Percentiles rank a stretch among this genome's conserved stretches.
These are phyloP conservation scores for Zapus hudsonius DNA, from an alignment of 2,113 vertebrate genomes.

Conservation along the genomic window DNA sequence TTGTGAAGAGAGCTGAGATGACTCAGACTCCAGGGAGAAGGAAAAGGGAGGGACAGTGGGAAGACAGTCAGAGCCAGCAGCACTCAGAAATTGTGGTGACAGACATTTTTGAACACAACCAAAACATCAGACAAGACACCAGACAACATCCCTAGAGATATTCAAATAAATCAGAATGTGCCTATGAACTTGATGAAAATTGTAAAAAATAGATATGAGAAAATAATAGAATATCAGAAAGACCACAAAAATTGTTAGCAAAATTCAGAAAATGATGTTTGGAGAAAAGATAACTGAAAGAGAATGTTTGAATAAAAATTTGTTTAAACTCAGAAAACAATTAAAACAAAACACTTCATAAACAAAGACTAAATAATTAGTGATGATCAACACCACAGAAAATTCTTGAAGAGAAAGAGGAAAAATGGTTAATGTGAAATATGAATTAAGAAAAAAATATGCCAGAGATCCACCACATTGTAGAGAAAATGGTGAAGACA, in stretches of 20 bases:
- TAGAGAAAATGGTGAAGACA: conserved; percentile 1
- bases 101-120: not conserved
- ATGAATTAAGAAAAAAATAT: conserved; percentile 22
- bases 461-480: not conserved
- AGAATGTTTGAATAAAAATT: not conserved
- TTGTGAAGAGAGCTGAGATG: not conserved
- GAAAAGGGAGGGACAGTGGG: not conserved
- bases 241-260: not conserved
- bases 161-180: not conserved
- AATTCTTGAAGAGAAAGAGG: not conserved
- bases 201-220: not conserved
- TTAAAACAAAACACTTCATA: not conserved
- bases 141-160: not conserved
- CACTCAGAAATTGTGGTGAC: not conserved
- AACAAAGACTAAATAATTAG: not conserved
- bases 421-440: not conserved
- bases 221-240: not conserved
- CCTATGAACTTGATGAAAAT: not conserved
- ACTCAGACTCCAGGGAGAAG: not conserved
- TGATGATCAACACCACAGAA: not conserved
- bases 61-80: not conserved
- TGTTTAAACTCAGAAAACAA: conserved; percentile 35
- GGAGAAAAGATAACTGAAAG: conserved; percentile 6
- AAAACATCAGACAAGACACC: not conserved
- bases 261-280: conserved; percentile 10